A percentile compares a stretch with the other conserved stretches of the same genome.
Evolutionary conservation across 2,113 vertebrate genomes (phyloP).

Genomic region (Antigone vipio): DNA sequence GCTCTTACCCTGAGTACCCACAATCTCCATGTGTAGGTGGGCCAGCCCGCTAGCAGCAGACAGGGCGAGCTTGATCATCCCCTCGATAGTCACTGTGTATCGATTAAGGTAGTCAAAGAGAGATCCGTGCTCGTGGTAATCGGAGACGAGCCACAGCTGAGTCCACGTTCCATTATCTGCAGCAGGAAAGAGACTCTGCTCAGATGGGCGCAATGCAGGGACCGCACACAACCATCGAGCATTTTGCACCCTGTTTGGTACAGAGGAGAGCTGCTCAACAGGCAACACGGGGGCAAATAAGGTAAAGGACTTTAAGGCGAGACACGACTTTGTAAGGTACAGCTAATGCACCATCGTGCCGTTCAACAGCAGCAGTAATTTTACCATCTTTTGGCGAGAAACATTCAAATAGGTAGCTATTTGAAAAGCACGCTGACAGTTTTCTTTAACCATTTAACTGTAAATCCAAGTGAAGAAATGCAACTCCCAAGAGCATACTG

Average conservation of each 20-base stretch:
- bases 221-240: neutral
- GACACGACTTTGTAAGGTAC: neutral
- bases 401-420: neutral
- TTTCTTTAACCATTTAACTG: neutral
- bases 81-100: constrained; percentile 94
- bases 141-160: constrained; percentile 95
- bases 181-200: neutral
- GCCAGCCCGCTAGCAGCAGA: constrained; percentile 94
- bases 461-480: neutral
- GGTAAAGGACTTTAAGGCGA: neutral
- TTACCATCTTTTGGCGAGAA: neutral
- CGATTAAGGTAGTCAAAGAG: constrained; percentile 96
- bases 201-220: neutral
- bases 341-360: rapidly evolving
- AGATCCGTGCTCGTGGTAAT: constrained; percentile 95
- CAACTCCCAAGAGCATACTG: neutral
- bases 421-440: rapidly evolving
- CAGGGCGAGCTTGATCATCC: constrained; percentile 94
- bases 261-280: neutral
- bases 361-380: neutral
- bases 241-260: neutral
- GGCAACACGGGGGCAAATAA: neutral
- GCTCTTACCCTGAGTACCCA: constrained; percentile 93
- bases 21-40: constrained; percentile 99
- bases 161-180: constrained; percentile 98